Conservation (phyloP, 2,797 vertebrate species). For the Coregonus suidteri region DNA sequence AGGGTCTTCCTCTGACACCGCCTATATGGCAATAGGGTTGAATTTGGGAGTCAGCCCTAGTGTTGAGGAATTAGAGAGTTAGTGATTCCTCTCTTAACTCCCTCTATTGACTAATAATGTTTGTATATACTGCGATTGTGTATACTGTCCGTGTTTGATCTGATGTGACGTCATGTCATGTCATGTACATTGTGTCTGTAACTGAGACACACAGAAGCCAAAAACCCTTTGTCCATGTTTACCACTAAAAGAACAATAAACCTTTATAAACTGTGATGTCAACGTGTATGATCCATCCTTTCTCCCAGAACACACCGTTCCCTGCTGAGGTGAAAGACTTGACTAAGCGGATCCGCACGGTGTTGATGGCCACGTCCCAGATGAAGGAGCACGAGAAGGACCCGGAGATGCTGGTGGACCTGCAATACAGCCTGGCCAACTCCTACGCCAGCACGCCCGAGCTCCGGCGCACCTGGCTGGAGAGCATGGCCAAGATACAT, state of each 20-base stretch:
- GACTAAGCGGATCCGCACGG: slow-evolving; percentile 87
- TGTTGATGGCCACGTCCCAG: slow-evolving; percentile 90
- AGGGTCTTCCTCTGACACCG: too few relatives aligned
- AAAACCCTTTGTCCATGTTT: too few relatives aligned
- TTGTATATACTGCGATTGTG: too few relatives aligned
- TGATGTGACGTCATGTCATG: too few relatives aligned
- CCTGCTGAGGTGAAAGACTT: slow-evolving; percentile 89
- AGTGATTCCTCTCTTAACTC: too few relatives aligned
- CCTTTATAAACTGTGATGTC: neutral
- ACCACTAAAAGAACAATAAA: neutral
- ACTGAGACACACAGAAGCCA: too few relatives aligned
- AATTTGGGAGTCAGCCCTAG: too few relatives aligned
- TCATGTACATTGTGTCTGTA: too few relatives aligned
- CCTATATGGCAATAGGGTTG: too few relatives aligned
- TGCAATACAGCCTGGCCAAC: slow-evolving; percentile 89
- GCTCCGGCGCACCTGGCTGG: slow-evolving; percentile 86
- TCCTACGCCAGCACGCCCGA: slow-evolving; percentile 90
- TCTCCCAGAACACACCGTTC: slow-evolving; percentile 82
- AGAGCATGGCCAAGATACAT: slow-evolving; percentile 91
- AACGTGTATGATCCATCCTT: neutral
- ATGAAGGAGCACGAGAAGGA: slow-evolving; percentile 94
- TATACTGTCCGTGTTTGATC: too few relatives aligned
- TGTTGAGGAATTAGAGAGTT: too few relatives aligned
- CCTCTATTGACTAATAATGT: too few relatives aligned
- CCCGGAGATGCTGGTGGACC: slow-evolving; percentile 88